Conservation (phyloP, 2,888 invertebrate species). For the Dynastes tityus region DNA sequence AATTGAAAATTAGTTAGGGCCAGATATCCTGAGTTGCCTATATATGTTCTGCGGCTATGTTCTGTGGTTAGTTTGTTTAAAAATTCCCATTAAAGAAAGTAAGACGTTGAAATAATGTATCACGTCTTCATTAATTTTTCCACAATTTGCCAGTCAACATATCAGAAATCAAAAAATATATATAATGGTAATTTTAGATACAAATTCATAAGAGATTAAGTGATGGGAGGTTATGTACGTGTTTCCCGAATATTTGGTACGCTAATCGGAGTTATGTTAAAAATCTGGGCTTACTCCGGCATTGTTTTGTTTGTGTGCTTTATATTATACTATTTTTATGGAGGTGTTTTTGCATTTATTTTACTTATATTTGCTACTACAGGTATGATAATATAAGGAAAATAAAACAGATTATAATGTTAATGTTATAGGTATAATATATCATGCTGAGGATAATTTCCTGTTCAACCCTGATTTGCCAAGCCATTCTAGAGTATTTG, state of each 20-base stretch:
- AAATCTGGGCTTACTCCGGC: constrained; percentile 86
- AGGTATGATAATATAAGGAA: constrained; percentile 72
- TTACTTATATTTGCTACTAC: constrained; percentile 81
- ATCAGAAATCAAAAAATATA: neutral
- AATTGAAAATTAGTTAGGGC: no score
- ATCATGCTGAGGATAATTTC: constrained; percentile 88
- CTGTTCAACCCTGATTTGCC: constrained; percentile 94
- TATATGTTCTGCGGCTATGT: no score
- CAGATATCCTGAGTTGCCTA: no score
- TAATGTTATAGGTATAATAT: constrained; percentile 80
- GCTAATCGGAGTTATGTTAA: constrained; percentile 75
- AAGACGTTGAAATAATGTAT: no score
- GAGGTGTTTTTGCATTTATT: constrained; percentile 81
- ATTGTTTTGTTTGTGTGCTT: constrained; percentile 83
- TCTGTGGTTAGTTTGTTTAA: no score
- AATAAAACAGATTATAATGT: constrained; percentile 1
- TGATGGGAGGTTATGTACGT: constrained; percentile 68
- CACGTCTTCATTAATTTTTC: no score
- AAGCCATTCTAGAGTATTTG: constrained; percentile 88
- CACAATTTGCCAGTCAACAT: neutral
- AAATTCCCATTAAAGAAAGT: no score
- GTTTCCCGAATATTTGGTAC: constrained; percentile 69
- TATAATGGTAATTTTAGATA: constrained; percentile 18
- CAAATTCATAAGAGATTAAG: constrained; percentile 45
- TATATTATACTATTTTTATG: constrained; percentile 88